Conservation (phyloP, 1,140 invertebrate genomes). For the Drosophila aff. region DNA sequence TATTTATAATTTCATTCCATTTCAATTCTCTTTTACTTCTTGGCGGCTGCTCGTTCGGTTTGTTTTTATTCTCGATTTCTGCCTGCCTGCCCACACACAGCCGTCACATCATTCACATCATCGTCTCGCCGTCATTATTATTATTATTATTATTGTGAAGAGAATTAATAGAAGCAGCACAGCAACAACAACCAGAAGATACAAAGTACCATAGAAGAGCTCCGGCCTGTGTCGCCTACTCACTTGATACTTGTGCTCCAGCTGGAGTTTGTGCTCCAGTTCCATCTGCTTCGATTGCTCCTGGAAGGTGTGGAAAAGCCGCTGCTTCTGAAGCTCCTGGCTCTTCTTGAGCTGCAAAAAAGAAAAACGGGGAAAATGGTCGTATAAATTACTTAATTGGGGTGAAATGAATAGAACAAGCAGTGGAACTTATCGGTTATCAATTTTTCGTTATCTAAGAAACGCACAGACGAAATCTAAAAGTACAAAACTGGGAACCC, state of each 20-base stretch:
- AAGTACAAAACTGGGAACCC: not conserved
- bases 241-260: conserved; percentile 95
- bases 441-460: conserved; percentile 1
- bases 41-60: conserved; percentile 6
- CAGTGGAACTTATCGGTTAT: not conserved
- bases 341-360: conserved; percentile 93
- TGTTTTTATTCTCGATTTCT: conserved; percentile 37
- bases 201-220: not conserved
- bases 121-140: conserved; percentile 20
- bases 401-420: not conserved
- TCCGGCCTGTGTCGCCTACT: conserved; percentile 49
- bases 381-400: not conserved
- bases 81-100: conserved; percentile 41
- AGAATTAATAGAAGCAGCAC: conserved; percentile 30
- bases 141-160: conserved; percentile 23
- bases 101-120: conserved; percentile 6
- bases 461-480: not conserved
- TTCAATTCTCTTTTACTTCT: conserved; percentile 40
- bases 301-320: conserved; percentile 94
- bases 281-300: conserved; percentile 94
- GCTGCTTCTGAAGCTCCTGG: conserved; percentile 95
- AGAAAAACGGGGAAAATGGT: not conserved
- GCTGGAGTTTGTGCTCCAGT: conserved; percentile 94
- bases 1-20: conserved; percentile 38
- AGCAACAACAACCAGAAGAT: conserved; percentile 18